Evolutionary conservation across 2,797 vertebrate genomes (phyloP).

Genomic region (Thamnophis elegans): DNA sequence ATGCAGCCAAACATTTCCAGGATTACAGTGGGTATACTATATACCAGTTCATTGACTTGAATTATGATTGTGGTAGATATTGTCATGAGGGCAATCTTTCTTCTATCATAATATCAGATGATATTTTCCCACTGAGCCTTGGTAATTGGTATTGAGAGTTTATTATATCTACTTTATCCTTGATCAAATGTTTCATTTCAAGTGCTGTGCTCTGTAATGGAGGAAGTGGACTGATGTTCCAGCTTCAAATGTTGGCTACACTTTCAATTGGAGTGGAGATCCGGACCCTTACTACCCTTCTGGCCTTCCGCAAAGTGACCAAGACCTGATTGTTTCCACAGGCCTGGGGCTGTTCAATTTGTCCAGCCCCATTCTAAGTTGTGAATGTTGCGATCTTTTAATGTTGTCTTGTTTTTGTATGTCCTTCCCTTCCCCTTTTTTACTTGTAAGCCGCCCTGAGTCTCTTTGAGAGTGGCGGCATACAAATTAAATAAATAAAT

Average conservation of each 20-base stretch:
- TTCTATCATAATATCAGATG: background rate
- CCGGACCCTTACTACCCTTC: too few relatives aligned
- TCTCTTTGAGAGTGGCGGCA: too few relatives aligned
- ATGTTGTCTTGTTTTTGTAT: too few relatives aligned
- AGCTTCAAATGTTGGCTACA: background rate
- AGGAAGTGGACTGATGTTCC: background rate
- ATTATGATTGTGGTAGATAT: background rate
- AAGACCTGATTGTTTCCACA: too few relatives aligned
- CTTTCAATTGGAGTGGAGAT: too few relatives aligned
- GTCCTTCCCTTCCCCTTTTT: too few relatives aligned
- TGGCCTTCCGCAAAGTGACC: too few relatives aligned
- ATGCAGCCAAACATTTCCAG: background rate
- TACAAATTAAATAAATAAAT: too few relatives aligned
- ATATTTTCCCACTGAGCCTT: background rate
- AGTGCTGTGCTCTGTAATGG: background rate
- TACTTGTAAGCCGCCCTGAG: too few relatives aligned
- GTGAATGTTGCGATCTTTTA: too few relatives aligned
- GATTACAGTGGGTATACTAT: background rate
- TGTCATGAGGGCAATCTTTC: background rate
- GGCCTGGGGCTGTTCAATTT: too few relatives aligned
- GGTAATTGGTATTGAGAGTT: background rate
- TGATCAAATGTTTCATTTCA: background rate
- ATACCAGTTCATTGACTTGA: background rate
- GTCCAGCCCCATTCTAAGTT: too few relatives aligned
- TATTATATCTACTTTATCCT: background rate